Conservation (phyloP, 2,797 vertebrate genomes). For the Anableps anableps region DNA sequence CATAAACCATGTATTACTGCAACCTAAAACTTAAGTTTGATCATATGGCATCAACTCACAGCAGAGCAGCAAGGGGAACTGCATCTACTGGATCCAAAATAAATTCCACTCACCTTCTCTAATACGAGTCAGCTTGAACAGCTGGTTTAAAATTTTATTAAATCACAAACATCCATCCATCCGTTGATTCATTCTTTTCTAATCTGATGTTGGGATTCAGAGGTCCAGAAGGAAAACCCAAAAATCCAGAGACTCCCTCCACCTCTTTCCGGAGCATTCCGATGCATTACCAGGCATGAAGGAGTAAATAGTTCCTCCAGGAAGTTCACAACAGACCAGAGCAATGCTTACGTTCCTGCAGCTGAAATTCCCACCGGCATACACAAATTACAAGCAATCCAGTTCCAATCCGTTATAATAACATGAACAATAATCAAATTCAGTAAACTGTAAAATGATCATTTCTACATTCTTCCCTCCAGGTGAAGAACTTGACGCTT, state of each 20-base stretch:
- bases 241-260: not conserved
- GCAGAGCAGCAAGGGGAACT: not conserved
- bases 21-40: not conserved
- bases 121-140: not conserved
- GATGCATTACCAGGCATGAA: not conserved
- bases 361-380: not conserved
- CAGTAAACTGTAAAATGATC: not conserved
- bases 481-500: not conserved
- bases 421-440: not conserved
- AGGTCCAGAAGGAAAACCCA: not conserved
- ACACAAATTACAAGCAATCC: not conserved
- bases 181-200: not conserved
- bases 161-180: not conserved
- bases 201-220: not conserved
- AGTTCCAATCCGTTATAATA: not conserved
- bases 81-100: no score
- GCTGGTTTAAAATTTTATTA: not conserved
- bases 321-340: not conserved
- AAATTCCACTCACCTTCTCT: not conserved
- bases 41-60: not conserved
- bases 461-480: not conserved
- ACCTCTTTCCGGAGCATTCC: not conserved
- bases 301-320: not conserved
- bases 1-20: no score
- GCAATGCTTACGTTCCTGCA: not conserved